phyloP scores from a whole-genome alignment of 2,797 vertebrate genomes.

The Bradypus variegatus region DNA sequence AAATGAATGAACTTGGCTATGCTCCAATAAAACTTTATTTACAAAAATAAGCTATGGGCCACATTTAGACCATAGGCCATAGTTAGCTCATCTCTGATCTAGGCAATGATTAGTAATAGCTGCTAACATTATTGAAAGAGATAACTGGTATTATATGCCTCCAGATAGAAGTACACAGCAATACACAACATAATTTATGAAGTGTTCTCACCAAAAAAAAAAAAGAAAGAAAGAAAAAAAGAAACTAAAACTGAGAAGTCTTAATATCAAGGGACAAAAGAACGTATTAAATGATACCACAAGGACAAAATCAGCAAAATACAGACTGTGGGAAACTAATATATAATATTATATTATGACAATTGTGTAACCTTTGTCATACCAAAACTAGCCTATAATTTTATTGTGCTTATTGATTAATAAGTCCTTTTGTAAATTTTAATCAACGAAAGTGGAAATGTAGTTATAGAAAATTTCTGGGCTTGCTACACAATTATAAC shows the following conservation, averaged over 20 bases:
- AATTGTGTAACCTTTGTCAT: constrained; percentile 19
- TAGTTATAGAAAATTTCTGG: constrained; percentile 15
- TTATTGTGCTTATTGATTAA: constrained; percentile 11
- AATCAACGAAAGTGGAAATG: constrained; percentile 11
- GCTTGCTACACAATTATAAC: constrained; percentile 6
- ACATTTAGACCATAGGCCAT: neutral
- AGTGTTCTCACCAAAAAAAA: neutral
- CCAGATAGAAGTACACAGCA: neutral
- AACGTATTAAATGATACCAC: neutral
- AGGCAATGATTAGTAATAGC: neutral
- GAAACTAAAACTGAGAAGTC: neutral
- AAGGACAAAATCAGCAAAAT: no score
- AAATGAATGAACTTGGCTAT: neutral
- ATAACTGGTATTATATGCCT: neutral
- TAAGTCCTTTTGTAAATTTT: constrained; percentile 25
- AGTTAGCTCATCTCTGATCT: neutral
- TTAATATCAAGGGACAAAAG: neutral
- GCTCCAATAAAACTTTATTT: neutral
- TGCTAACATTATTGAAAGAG: neutral
- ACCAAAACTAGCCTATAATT: neutral
- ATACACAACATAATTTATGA: neutral
- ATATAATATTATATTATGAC: neutral
- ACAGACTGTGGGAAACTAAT: no score
- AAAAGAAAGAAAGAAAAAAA: no score
- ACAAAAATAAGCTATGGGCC: neutral